A percentile compares a stretch with the other conserved stretches of the same genome.
Conservation (phyloP, 1,140 invertebrate genomes). For the Calephelis virginiensis region DNA sequence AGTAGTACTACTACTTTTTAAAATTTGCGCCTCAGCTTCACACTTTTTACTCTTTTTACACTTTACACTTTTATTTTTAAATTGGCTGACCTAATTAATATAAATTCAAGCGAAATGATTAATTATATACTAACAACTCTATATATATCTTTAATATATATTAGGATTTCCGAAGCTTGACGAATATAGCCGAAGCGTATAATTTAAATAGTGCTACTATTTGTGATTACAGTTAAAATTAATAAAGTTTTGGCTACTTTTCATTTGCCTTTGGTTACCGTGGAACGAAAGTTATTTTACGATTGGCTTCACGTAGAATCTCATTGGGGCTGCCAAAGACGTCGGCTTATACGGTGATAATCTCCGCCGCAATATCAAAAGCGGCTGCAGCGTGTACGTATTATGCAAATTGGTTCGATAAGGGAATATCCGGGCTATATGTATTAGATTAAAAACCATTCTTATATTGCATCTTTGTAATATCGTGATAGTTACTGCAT, state of each 20-base stretch:
- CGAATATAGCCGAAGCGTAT: too few relatives aligned
- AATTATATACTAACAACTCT: too few relatives aligned
- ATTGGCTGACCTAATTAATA: too few relatives aligned
- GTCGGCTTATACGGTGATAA: conserved; percentile 44
- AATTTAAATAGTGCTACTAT: too few relatives aligned
- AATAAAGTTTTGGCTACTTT: conserved; percentile 5
- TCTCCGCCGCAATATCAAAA: conserved; percentile 49
- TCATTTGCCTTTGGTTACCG: conserved; percentile 10
- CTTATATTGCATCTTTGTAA: neutral
- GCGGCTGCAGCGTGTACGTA: conserved; percentile 33
- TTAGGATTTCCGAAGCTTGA: too few relatives aligned
- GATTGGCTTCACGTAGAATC: conserved; percentile 8
- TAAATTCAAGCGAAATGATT: too few relatives aligned
- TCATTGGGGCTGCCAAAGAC: conserved; percentile 34
- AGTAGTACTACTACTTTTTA: too few relatives aligned
- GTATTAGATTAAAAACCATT: conserved; percentile 43
- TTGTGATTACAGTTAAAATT: neutral
- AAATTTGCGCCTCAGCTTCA: too few relatives aligned
- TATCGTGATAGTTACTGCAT: neutral
- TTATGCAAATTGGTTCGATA: conserved; percentile 51
- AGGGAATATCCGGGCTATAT: conserved; percentile 30
- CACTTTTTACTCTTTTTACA: too few relatives aligned
- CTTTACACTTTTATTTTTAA: too few relatives aligned
- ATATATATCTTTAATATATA: too few relatives aligned
- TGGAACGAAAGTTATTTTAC: conserved; percentile 12